Conservation (phyloP, 2,888 invertebrate species). For the Ormyrus nitidulus region DNA sequence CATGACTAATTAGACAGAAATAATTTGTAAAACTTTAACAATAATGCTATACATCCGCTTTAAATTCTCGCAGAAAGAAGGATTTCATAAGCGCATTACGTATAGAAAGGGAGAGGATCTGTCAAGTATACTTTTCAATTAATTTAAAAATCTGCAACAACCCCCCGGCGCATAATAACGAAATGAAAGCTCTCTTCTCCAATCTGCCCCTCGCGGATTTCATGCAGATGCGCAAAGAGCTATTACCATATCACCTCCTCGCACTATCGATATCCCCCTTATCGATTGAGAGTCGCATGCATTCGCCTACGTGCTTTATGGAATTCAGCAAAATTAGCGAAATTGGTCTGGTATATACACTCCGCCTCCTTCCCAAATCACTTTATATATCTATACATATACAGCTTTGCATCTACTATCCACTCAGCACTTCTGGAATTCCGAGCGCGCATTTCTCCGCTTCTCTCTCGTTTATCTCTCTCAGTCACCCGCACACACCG, state of each 20-base stretch:
- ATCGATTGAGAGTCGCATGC: background rate
- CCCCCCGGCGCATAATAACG: background rate
- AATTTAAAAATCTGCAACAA: background rate
- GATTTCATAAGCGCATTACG: too few relatives aligned
- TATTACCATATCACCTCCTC: slow-evolving; percentile 27
- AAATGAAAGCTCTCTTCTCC: too few relatives aligned
- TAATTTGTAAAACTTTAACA: too few relatives aligned
- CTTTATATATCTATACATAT: background rate
- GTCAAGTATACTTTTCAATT: too few relatives aligned
- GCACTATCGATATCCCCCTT: slow-evolving; percentile 22
- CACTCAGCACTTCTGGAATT: slow-evolving; percentile 40
- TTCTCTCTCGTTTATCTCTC: slow-evolving; percentile 21
- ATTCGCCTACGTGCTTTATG: slow-evolving; percentile 45
- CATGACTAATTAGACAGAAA: too few relatives aligned
- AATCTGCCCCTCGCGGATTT: too few relatives aligned
- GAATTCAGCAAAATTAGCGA: slow-evolving; percentile 58
- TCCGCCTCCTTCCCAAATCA: background rate
- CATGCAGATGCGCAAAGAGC: background rate
- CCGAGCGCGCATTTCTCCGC: slow-evolving; percentile 23
- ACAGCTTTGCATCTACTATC: background rate
- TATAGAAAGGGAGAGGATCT: too few relatives aligned
- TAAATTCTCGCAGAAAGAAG: too few relatives aligned
- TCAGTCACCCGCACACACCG: slow-evolving; percentile 19
- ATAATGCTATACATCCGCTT: too few relatives aligned
- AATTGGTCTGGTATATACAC: slow-evolving; percentile 49